Base-by-base conservation (phyloP, 2,797 vertebrate species). In the Morus bassanus region DNA sequence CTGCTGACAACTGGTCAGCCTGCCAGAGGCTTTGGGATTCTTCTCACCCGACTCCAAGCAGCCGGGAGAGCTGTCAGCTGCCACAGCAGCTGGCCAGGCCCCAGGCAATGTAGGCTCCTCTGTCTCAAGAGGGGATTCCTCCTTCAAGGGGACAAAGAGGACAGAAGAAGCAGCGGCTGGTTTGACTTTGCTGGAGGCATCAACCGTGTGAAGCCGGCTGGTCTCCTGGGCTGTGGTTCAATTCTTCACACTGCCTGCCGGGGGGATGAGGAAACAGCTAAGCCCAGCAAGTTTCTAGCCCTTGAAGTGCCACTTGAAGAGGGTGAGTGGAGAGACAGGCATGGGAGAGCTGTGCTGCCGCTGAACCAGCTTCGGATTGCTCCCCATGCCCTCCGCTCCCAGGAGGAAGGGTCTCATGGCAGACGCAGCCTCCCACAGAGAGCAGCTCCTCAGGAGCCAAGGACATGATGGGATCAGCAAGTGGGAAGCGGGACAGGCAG, bases 121-220 rank as follows among this genome's bases (percentile, higher is more conserved):
- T 50, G 79, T 85, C 94, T 94, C 83, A 0, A 69, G 93, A 92
- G 95, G 94, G 89, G 88, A 92, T 93, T 96, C 95, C 94, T 94
- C 94, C 96, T 94, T 94, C 92, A 96, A 91, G 88, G 82, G 91
- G 86, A 95, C 85, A 96, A 93, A 96, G 91, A 97, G 95, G 95
- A 96, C 92, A 91, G 85, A 79, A 65, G 89, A 83, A 82, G 67
- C 59, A 0, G 89, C 35, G 88, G 85, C 85, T 84, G 93, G 37
- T 96, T 92, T 97, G 96, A 96, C 97, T 96, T 96, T 97, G 97
- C 97, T 96, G 92, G 91, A 96, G 96, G 96, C 97, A 93, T 86
- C 43, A 30, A 86, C 86, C 53, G 21, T 77, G 92, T 80, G 94
- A 93, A 96, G 93, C 70, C 1, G 53, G 64, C 85, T 80, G 90